Evolutionary conservation across 1,140 invertebrate species (phyloP).

Genomic region (Bombus soroeensis): DNA sequence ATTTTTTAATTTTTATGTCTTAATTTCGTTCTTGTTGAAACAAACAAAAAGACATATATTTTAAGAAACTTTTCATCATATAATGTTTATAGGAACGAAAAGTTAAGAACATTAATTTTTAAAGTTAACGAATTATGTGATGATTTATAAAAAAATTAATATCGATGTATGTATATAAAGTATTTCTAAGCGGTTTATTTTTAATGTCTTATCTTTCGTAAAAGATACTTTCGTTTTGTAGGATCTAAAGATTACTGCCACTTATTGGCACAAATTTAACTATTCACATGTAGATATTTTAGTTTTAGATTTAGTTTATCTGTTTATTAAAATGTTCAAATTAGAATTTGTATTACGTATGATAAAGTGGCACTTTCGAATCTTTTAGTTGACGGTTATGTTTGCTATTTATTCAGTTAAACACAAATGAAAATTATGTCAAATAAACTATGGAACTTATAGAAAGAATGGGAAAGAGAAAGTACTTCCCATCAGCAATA

Average conservation of each 20-base stretch:
- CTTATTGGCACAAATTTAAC: constrained; percentile 27
- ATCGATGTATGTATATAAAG: neutral
- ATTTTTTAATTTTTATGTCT: neutral
- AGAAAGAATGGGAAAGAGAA: neutral
- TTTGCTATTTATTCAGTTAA: neutral
- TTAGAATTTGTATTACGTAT: neutral
- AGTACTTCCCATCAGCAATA: constrained; percentile 9
- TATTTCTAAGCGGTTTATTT: neutral
- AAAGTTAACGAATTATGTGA: neutral
- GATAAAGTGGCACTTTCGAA: neutral
- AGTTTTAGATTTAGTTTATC: neutral
- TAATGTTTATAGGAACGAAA: neutral
- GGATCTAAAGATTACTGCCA: neutral
- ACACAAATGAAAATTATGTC: neutral
- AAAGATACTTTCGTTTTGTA: constrained; percentile 1
- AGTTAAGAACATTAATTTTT: neutral
- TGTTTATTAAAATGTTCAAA: constrained; percentile 7
- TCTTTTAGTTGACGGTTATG: neutral
- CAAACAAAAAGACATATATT: too few relatives aligned
- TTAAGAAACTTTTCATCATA: neutral
- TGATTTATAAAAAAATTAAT: neutral
- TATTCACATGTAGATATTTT: neutral
- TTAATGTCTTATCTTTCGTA: neutral
- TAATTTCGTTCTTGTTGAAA: neutral
- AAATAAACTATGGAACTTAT: neutral